Conservation (phyloP, 2,797 vertebrate species). For the Scleropages formosus region DNA sequence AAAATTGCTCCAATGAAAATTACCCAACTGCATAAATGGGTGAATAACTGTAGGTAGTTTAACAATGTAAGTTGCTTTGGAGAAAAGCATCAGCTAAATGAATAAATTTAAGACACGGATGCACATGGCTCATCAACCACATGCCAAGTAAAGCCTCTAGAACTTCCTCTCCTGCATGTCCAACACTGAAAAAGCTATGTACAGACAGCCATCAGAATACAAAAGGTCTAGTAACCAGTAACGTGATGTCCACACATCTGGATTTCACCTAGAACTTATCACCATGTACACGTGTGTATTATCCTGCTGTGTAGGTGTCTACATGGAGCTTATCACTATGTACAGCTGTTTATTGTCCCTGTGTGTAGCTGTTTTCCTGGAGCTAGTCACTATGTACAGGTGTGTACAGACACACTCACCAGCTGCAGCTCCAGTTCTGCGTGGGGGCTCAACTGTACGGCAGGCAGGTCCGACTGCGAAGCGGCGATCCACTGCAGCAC, state of each 20-base stretch:
- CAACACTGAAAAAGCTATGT: no score
- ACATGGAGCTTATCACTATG: neutral
- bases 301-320: neutral
- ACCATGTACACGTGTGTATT: constrained; percentile 1
- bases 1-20: no score
- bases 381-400: no score
- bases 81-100: no score
- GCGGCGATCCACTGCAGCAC: constrained; percentile 89
- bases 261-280: neutral
- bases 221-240: neutral
- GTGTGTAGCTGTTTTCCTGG: neutral
- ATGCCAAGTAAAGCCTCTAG: neutral
- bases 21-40: no score
- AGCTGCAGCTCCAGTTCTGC: constrained; percentile 75
- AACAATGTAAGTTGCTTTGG: no score
- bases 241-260: neutral
- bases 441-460: constrained; percentile 72
- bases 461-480: constrained; percentile 80
- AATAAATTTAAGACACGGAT: constrained; percentile 38
- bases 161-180: no score
- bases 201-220: neutral
- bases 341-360: neutral
- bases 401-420: constrained; percentile 65
- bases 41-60: no score
- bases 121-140: neutral